A percentile compares a stretch with the other conserved stretches of the same genome.
Evolutionary conservation across 92 coral and sea anemone species (phyloP).

Genomic region (Siderastrea radians): DNA sequence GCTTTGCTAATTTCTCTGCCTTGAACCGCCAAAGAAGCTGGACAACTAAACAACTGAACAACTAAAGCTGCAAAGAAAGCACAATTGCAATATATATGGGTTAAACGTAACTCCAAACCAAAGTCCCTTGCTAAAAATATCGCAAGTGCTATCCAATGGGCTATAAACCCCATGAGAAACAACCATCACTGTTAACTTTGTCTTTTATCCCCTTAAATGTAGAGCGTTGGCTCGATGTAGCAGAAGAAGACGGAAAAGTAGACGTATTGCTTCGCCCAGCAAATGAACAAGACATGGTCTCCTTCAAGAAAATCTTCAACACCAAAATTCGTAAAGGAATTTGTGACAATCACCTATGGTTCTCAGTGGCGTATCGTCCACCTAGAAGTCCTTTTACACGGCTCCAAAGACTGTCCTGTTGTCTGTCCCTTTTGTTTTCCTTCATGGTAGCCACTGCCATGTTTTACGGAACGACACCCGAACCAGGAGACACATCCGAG

Average conservation of each 20-base stretch:
- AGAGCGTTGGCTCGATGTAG: constrained; percentile 84
- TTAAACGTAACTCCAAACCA: too few species aligned
- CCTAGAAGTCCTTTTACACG: constrained; percentile 83
- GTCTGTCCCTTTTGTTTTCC: constrained; percentile 75
- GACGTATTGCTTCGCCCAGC: constrained; percentile 60
- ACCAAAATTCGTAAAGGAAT: constrained; percentile 65
- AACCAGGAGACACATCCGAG: constrained; percentile 70
- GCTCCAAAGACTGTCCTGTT: constrained; percentile 81
- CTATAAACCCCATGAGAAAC: neutral
- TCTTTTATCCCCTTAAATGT: neutral
- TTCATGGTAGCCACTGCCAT: constrained; percentile 86
- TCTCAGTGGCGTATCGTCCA: constrained; percentile 76
- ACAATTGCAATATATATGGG: too few species aligned
- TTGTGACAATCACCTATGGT: constrained; percentile 85
- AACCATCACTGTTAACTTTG: neutral
- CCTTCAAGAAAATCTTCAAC: constrained; percentile 68
- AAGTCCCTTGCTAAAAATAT: too few species aligned
- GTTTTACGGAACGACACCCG: constrained; percentile 82
- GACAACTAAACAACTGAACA: too few species aligned
- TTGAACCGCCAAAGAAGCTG: too few species aligned
- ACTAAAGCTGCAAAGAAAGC: too few species aligned
- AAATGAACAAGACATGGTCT: constrained; percentile 63
- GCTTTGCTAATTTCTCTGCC: too few species aligned
- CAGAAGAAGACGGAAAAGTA: constrained; percentile 75
- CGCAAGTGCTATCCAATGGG: neutral